Percentiles rank a stretch among this genome's conserved stretches.
Evolutionary conservation across 2,888 invertebrate species (phyloP).

Genomic region (Pyrochroa serraticornis): DNA sequence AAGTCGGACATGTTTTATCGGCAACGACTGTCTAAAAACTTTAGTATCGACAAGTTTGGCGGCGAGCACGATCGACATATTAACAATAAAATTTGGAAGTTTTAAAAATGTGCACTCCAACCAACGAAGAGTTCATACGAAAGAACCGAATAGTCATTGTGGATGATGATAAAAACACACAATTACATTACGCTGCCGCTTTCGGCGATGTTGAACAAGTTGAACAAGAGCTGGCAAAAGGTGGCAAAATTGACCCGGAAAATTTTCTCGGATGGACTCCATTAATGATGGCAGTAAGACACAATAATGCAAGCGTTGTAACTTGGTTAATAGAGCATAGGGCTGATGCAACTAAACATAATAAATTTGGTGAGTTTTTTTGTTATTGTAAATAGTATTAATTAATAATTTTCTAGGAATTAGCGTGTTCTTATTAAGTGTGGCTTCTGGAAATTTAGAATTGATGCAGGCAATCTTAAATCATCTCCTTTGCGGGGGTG

Average conservation of each 20-base stretch:
- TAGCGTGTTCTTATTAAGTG: conserved; percentile 49
- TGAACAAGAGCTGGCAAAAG: conserved; percentile 21
- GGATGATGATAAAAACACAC: conserved; percentile 52
- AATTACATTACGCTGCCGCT: conserved; percentile 50
- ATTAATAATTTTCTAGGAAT: conserved; percentile 42
- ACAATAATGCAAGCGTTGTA: conserved; percentile 46
- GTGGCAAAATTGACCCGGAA: conserved; percentile 44
- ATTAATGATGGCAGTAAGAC: conserved; percentile 54
- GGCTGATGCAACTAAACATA: conserved; percentile 51
- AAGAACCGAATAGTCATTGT: conserved; percentile 34
- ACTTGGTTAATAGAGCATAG: conserved; percentile 45
- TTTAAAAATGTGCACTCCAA: too few relatives aligned
- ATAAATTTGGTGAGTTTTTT: conserved; percentile 49
- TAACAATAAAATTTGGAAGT: too few relatives aligned
- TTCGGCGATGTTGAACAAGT: conserved; percentile 37
- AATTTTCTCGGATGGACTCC: conserved; percentile 56
- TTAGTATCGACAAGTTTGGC: too few relatives aligned
- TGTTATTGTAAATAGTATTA: conserved; percentile 4
- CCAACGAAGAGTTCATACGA: conserved; percentile 23
- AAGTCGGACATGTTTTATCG: too few relatives aligned
- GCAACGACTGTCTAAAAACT: too few relatives aligned
- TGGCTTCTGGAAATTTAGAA: conserved; percentile 49
- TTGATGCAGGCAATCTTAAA: conserved; percentile 47
- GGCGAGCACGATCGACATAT: too few relatives aligned
- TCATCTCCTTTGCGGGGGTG: conserved; percentile 50